Percentiles rank a stretch among this genome's conserved stretches.
phyloP scores from a whole-genome alignment of 2,113 vertebrate species.

The Nothoprocta perdicaria region DNA sequence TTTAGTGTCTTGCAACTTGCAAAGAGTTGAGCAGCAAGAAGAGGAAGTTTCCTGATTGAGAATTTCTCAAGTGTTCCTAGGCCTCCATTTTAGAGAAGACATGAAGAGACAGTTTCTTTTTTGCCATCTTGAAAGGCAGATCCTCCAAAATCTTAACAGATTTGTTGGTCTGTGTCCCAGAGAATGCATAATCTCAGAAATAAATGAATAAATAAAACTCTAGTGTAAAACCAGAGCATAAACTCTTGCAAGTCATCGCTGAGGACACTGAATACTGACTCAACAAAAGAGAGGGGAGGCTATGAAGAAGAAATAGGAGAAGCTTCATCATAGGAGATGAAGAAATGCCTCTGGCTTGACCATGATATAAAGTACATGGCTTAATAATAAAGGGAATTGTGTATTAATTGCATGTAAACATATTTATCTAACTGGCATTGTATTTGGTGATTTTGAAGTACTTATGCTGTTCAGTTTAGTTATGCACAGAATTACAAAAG shows the following conservation, averaged over 20 bases:
- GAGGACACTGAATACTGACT: not conserved
- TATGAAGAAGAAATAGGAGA: too few relatives aligned
- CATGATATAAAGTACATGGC: not conserved
- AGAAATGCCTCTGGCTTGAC: not conserved
- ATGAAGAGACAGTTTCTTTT: not conserved
- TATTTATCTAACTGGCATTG: not conserved
- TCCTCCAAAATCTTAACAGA: not conserved
- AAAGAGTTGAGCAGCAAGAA: not conserved
- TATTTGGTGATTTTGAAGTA: not conserved
- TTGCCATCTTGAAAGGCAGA: not conserved
- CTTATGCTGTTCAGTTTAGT: not conserved
- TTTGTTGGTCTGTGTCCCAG: not conserved
- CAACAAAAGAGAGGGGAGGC: not conserved
- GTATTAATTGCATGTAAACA: not conserved
- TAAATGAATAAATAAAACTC: not conserved
- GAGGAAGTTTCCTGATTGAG: slow-evolving; percentile 22
- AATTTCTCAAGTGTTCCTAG: not conserved
- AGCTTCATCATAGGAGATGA: not conserved
- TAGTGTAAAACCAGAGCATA: not conserved
- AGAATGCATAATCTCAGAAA: not conserved
- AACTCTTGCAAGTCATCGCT: slow-evolving; percentile 32
- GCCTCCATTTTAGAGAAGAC: slow-evolving; percentile 55
- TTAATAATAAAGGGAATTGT: not conserved
- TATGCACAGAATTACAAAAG: not conserved
- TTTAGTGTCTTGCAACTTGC: slow-evolving; percentile 22